phyloP scores from a whole-genome alignment of 2,797 vertebrate genomes.

The Hippopotamyrus pictus region DNA sequence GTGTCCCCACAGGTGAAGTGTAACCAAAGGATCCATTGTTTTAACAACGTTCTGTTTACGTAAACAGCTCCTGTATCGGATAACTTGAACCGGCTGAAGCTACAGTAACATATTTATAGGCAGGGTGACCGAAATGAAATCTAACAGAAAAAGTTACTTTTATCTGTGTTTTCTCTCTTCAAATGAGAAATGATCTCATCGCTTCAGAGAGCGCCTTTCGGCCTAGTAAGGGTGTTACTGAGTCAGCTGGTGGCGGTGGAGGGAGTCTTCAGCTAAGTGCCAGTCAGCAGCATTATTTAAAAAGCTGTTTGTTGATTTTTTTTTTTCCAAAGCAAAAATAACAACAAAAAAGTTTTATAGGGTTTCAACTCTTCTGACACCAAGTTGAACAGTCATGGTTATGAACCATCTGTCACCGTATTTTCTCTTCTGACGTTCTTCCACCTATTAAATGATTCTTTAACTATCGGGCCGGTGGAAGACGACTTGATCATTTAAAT shows the following conservation, averaged over 20 bases:
- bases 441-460: neutral
- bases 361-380: neutral
- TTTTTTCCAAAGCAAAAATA: neutral
- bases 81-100: neutral
- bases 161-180: neutral
- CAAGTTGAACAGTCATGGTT: neutral
- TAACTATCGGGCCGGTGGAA: neutral
- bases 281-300: neutral
- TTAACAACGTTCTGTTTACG: neutral
- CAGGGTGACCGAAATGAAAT: conserved; percentile 36
- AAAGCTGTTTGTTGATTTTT: neutral
- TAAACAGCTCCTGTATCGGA: neutral
- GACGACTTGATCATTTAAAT: neutral
- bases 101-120: too few species aligned
- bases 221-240: neutral
- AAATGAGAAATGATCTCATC: neutral
- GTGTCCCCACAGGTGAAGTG: neutral
- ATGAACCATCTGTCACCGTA: neutral
- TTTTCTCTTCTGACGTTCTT: neutral
- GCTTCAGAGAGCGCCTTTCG: neutral
- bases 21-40: neutral
- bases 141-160: conserved; percentile 13
- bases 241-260: neutral
- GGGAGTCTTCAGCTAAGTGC: neutral
- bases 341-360: neutral